Evolutionary conservation across 2,888 invertebrate genomes (phyloP).

Genomic region (Seira musarum): DNA sequence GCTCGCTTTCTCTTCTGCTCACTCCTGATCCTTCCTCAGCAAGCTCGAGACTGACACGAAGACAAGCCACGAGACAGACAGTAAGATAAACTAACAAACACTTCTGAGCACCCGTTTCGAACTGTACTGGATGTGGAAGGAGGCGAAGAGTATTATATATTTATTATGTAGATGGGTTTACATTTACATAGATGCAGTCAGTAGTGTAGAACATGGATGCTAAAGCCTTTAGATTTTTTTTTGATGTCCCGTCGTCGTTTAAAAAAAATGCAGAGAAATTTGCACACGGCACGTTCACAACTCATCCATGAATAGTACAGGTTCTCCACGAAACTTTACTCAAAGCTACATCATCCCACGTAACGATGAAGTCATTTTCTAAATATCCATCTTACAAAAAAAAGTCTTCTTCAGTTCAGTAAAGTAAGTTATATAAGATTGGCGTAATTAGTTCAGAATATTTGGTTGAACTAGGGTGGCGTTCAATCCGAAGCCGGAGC

Average conservation of each 20-base stretch:
- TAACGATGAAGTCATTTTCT: constrained; percentile 54
- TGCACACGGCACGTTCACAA: constrained; percentile 66
- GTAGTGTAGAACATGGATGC: not conserved
- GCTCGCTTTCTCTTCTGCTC: constrained; percentile 47
- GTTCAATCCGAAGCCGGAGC: not conserved
- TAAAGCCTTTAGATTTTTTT: constrained; percentile 12
- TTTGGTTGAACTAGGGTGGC: not conserved
- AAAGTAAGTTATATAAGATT: not conserved
- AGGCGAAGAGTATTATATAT: constrained; percentile 1
- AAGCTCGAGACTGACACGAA: constrained; percentile 58
- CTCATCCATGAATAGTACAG: constrained; percentile 58
- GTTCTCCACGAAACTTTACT: constrained; percentile 57
- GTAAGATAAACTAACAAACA: constrained; percentile 36
- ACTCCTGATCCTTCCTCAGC: constrained; percentile 55
- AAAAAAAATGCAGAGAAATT: constrained; percentile 66
- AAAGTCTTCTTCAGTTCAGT: not conserved
- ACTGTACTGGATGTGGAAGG: constrained; percentile 17
- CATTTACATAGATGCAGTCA: not conserved
- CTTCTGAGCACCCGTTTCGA: constrained; percentile 12
- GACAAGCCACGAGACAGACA: constrained; percentile 46
- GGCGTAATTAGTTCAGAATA: constrained; percentile 30
- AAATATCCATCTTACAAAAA: constrained; percentile 39
- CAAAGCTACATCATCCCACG: constrained; percentile 43
- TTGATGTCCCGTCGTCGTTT: constrained; percentile 15
- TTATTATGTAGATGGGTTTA: constrained; percentile 4